Conservation (phyloP, 2,888 invertebrate genomes). For the Perizoma affinitatum region DNA sequence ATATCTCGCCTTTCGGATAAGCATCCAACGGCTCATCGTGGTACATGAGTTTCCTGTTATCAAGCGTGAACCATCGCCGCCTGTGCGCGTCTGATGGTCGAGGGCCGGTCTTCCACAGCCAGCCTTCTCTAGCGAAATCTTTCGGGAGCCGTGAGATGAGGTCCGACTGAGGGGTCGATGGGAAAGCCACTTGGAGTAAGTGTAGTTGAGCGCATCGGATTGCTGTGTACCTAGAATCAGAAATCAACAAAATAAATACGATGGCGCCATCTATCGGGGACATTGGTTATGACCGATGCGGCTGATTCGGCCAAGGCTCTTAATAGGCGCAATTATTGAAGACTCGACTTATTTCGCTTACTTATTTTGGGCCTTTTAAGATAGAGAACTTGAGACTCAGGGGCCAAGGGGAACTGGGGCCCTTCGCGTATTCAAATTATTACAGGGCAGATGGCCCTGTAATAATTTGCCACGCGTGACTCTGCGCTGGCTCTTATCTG, state of each 20-base stretch:
- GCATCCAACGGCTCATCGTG: slow-evolving; percentile 94
- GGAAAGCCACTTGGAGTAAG: slow-evolving; percentile 92
- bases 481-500: too few species aligned
- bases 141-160: slow-evolving; percentile 88
- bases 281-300: too few species aligned
- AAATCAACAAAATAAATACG: not conserved
- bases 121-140: slow-evolving; percentile 94
- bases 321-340: too few species aligned
- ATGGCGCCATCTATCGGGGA: too few species aligned
- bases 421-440: too few species aligned
- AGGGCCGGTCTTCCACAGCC: slow-evolving; percentile 95
- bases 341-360: too few species aligned
- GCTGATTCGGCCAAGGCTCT: too few species aligned
- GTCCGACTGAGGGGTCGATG: slow-evolving; percentile 89
- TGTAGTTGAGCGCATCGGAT: slow-evolving; percentile 94
- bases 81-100: slow-evolving; percentile 91
- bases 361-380: too few species aligned
- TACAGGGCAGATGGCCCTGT: too few species aligned
- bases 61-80: slow-evolving; percentile 94
- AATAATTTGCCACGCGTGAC: too few species aligned
- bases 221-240: slow-evolving; percentile 86
- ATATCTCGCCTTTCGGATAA: slow-evolving; percentile 95
- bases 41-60: slow-evolving; percentile 96
- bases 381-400: too few species aligned
- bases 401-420: too few species aligned